Conservation (phyloP, 1,140 invertebrate genomes). For the Neodiprion fabricii region DNA sequence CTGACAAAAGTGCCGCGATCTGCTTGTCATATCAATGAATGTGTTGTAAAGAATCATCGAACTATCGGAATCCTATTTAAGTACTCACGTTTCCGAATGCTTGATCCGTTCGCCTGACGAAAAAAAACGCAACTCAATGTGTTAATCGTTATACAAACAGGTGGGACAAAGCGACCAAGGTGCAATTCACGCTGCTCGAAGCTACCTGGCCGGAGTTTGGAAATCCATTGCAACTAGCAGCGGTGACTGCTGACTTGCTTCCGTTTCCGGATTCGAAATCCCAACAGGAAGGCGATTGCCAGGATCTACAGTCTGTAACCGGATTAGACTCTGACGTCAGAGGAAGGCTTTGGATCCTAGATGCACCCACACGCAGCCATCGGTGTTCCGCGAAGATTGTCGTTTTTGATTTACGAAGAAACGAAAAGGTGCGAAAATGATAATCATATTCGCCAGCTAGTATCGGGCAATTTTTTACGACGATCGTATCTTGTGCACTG, state of each 20-base stretch:
- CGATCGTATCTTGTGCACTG: neutral
- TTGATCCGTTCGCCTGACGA: no score
- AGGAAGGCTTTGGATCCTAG: constrained; percentile 42
- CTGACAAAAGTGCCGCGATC: no score
- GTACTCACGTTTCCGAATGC: no score
- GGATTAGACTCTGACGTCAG: constrained; percentile 35
- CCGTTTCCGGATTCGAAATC: constrained; percentile 20
- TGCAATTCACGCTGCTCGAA: constrained; percentile 32
- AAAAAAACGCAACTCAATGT: neutral
- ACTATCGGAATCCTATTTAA: no score
- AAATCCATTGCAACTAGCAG: neutral
- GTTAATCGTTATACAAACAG: constrained; percentile 4
- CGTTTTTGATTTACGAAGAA: constrained; percentile 36
- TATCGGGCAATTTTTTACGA: no score
- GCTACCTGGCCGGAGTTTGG: constrained; percentile 37
- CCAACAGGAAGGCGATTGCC: constrained; percentile 12
- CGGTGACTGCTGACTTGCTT: neutral
- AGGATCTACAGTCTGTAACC: constrained; percentile 29
- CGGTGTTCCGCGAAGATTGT: constrained; percentile 35
- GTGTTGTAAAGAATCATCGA: neutral
- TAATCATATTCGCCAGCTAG: neutral
- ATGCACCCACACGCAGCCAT: constrained; percentile 24
- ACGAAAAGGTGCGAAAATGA: constrained; percentile 18
- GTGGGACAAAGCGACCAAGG: constrained; percentile 12
- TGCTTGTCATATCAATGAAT: neutral